Conservation (phyloP, 2,797 vertebrate genomes). For the Diplodus sargus region DNA sequence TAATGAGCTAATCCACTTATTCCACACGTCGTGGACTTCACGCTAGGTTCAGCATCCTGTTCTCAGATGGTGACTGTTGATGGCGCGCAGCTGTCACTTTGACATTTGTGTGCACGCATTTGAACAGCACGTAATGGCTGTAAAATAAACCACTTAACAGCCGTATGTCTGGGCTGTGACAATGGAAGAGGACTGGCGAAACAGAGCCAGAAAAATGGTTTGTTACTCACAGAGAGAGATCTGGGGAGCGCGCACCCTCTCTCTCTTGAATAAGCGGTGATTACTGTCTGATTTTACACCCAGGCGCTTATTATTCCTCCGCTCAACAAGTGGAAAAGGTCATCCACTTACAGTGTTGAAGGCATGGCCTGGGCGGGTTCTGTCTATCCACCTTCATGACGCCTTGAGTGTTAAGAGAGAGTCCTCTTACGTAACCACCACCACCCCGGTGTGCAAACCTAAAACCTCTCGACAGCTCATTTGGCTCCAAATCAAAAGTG, state of each 20-base stretch:
- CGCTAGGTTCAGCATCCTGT: background rate
- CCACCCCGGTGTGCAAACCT: background rate
- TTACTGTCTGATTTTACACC: conserved; percentile 6
- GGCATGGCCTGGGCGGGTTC: background rate
- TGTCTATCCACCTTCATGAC: background rate
- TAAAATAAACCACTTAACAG: conserved; percentile 35
- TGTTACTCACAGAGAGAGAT: background rate
- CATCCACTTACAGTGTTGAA: background rate
- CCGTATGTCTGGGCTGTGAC: background rate
- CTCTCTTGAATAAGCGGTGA: conserved; percentile 7
- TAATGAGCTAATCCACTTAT: conserved; percentile 26
- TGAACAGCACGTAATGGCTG: conserved; percentile 1
- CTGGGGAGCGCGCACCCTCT: background rate
- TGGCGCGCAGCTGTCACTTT: conserved; percentile 46
- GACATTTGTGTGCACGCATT: conserved; percentile 1
- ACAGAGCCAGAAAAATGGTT: background rate
- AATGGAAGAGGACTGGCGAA: background rate
- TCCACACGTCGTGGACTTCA: background rate
- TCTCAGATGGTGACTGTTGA: conserved; percentile 29
- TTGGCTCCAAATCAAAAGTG: background rate
- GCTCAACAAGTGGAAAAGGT: conserved; percentile 4
- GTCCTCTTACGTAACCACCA: background rate
- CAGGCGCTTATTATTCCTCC: background rate
- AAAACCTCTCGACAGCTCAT: background rate
- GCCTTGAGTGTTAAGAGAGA: background rate